Conservation (phyloP, 2,888 invertebrate species). For the Bembecia ichneumoniformis region DNA sequence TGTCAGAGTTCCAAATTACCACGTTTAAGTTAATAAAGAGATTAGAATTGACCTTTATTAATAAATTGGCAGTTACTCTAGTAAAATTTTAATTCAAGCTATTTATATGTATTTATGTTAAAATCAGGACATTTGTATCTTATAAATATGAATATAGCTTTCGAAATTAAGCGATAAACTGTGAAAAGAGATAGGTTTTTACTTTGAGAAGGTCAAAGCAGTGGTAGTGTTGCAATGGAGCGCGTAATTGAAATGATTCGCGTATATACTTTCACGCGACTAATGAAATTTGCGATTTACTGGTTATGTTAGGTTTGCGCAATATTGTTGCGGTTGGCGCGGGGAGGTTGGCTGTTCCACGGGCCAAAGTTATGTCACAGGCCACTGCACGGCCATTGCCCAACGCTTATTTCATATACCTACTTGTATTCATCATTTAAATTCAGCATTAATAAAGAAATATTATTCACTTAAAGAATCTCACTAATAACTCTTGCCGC, state of each 20-base stretch:
- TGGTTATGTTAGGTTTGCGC: background rate
- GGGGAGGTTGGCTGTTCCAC: background rate
- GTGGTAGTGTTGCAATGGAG: background rate
- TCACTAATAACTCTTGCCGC: background rate
- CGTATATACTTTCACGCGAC: constrained; percentile 49
- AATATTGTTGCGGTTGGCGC: background rate
- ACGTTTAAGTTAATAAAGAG: too few species aligned
- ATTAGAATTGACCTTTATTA: too few species aligned
- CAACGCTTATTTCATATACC: constrained; percentile 11
- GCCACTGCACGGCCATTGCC: constrained; percentile 12
- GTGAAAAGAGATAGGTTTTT: background rate
- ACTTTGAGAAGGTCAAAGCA: background rate
- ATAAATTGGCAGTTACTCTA: too few species aligned
- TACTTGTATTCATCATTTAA: background rate
- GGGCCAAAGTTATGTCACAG: constrained; percentile 17
- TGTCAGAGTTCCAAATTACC: too few species aligned
- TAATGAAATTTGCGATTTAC: constrained; percentile 53
- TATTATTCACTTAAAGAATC: background rate
- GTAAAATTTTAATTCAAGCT: too few species aligned
- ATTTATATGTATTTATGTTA: too few species aligned
- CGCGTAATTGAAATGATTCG: constrained; percentile 38
- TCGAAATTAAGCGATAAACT: too few species aligned
- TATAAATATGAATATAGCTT: too few species aligned
- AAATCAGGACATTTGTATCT: too few species aligned
- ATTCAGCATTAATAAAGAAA: background rate